Conservation (phyloP, 2,888 invertebrate species). For the Ormyrus pomaceus region DNA sequence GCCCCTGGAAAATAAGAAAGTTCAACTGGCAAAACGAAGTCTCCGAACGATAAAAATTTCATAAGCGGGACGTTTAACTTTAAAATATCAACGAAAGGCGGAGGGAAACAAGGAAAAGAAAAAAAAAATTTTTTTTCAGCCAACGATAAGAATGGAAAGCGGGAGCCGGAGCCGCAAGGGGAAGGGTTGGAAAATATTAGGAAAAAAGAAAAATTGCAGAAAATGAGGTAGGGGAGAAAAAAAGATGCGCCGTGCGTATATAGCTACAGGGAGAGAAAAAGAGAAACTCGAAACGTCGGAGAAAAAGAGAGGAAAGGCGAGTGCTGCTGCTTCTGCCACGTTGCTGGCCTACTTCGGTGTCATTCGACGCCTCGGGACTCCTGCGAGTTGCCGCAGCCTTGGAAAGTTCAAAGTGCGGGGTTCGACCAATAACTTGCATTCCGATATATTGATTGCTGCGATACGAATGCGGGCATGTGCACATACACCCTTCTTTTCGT, state of each 20-base stretch:
- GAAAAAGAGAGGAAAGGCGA: not conserved
- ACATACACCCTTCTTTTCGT: not conserved
- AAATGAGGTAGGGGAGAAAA: constrained; percentile 28
- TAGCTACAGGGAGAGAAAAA: not conserved
- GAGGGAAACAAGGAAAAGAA: not conserved
- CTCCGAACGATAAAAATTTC: constrained; percentile 28
- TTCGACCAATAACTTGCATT: constrained; percentile 35
- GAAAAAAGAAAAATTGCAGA: constrained; percentile 25
- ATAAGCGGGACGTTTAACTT: constrained; percentile 3
- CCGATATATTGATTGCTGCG: constrained; percentile 38
- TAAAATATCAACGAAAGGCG: constrained; percentile 4
- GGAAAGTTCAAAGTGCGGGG: constrained; percentile 50
- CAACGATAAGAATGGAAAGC: not conserved
- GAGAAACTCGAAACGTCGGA: constrained; percentile 31
- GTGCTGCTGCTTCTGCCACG: constrained; percentile 2
- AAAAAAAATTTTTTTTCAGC: constrained; percentile 1
- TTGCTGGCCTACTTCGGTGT: constrained; percentile 52
- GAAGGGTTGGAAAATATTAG: not conserved
- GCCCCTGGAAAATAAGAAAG: constrained; percentile 25
- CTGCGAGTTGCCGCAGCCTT: constrained; percentile 38
- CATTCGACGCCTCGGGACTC: constrained; percentile 42
- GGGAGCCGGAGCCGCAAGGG: too few species aligned
- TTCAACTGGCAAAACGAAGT: not conserved
- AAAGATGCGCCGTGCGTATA: not conserved
- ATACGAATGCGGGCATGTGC: not conserved